These are phyloP conservation scores for Diplosoma virens DNA, from an alignment of 23 tunicate species.

Conservation along the genomic window DNA sequence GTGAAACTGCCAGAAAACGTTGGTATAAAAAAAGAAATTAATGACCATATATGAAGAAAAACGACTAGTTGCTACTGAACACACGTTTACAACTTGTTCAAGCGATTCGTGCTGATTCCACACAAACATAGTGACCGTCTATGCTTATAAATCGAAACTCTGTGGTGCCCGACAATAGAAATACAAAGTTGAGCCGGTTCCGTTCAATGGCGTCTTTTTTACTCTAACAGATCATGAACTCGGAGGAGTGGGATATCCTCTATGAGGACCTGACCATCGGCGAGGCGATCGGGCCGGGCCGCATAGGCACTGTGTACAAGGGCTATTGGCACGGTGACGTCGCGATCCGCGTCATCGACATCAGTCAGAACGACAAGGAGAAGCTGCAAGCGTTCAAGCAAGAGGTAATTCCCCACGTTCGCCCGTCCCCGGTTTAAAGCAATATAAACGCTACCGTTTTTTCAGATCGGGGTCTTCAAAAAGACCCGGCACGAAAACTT, in stretches of 20 bases:
- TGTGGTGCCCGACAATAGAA: no score
- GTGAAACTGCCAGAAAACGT: no score
- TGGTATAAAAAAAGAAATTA: no score
- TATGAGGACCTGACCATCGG: slow-evolving; percentile 48
- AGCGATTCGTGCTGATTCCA: no score
- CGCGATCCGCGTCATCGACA: slow-evolving; percentile 80
- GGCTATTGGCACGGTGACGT: slow-evolving; percentile 95
- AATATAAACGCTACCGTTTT: not conserved
- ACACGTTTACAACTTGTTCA: no score
- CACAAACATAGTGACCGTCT: no score
- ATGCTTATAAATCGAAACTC: no score
- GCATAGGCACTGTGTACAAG: slow-evolving; percentile 68
- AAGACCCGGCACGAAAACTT: slow-evolving; percentile 95
- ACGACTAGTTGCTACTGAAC: no score
- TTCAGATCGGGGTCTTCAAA: slow-evolving; percentile 72
- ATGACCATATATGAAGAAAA: no score
- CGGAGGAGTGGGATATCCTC: slow-evolving; percentile 89
- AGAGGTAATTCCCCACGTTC: slow-evolving; percentile 38
- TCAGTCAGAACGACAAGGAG: slow-evolving; percentile 52
- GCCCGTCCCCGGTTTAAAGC: not conserved
- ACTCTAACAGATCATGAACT: slow-evolving; percentile 22
- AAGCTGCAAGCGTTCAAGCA: slow-evolving; percentile 82
- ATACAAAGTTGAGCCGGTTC: no score
- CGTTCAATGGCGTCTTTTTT: not conserved
- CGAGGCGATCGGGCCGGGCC: slow-evolving; percentile 64